Evolutionary conservation across 2,797 vertebrate species (phyloP), one percentile per base, ranked within the genome.

Genomic region (Spinus olivaceus): DNA sequence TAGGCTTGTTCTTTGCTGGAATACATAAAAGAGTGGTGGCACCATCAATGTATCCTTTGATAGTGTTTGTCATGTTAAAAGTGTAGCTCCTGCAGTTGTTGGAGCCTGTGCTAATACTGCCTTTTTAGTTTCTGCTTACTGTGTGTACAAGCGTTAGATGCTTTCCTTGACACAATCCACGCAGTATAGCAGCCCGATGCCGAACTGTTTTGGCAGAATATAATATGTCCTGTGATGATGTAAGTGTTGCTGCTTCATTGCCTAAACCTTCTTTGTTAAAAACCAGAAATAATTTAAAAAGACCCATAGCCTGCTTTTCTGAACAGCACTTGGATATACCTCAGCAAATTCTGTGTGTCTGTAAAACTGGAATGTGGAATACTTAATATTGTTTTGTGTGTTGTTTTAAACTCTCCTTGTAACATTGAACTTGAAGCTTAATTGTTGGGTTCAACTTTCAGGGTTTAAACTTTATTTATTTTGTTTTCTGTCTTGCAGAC

Each of bases 171-270:
- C 98, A 2, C 9, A 53, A 14, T 47, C 20, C 18, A 50, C 85
- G 25, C 96, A 98, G 98, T 88, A 99, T 99, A 92, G 99, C 99
- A 90, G 99, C 99, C 69, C 98, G 99, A 85, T 99, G 99, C 98
- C 98, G 99, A 96, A 99, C 99, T 17, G 98, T 99, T 96, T 97
- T 99, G 97, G 99, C 99, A 96, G 99, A 99, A 97, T 99, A 99
- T 98, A 99, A 99, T 96, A 99, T 99, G 99, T 99, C 99, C 95
- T 99, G 99, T 97, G 99, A 99, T 95, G 99, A 99, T 88, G 99
- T 99, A 97, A 99, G 99, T 99, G 88, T 79, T 96, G 14, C 37
- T n/a, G 10, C 47, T 80, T 91, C 37, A 6, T 70, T 89, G 32
- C 24, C n/a, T 79, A 53, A 65, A 70, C 24, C 0, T 71, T 41